Base-by-base conservation (phyloP, 2,797 vertebrate species). In the Enteromius argenteus region DNA sequence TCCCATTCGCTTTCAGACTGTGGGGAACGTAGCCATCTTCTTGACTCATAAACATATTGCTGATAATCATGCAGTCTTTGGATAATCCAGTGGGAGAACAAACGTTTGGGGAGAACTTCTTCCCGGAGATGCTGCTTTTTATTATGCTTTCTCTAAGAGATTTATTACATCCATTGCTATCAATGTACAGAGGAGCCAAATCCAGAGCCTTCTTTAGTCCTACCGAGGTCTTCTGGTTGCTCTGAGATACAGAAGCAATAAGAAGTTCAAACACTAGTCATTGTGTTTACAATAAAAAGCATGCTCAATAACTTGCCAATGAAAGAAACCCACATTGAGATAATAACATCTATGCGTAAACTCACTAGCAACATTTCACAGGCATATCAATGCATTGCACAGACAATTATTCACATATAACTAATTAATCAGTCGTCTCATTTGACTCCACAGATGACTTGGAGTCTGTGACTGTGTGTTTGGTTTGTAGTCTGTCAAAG, bases 201-300 rank as follows among this genome's bases (percentile, higher is more conserved):
- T 92, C 93, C 88, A 95, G 74, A 17, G 95, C 85, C 72, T 93
- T 94, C 90, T 92, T 95, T 58, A 95, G 86, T 80, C 86, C 90
- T 66, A 84, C 87, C 19, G 91, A 92, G 77, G 90, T 94, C 86
- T 94, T 95, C 66, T 90, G 89, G 82, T 88, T 92, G 71, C 93
- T 92, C 91, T 94, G 88, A 84, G 77, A 68, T 62, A 91, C 83
- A 90, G 23, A 56, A 23, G 13, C 46, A 49, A 53, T 27, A 15
- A 51, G 8, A 51, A 23, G 27, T n/a, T 32, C 27, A 35, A 66
- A 49, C 35, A 46, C 4, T 44, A 14, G 42, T 27, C 56, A 60
- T 0, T 58, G n/a, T 1, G 56, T 58, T 62, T 30, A 62, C 13
- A 30, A 30, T 62, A 62, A 30, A 62, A 53, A 13, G 21, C 71